Evolutionary conservation across 2,113 vertebrate genomes (phyloP).

Genomic region (Toxostoma redivivum): DNA sequence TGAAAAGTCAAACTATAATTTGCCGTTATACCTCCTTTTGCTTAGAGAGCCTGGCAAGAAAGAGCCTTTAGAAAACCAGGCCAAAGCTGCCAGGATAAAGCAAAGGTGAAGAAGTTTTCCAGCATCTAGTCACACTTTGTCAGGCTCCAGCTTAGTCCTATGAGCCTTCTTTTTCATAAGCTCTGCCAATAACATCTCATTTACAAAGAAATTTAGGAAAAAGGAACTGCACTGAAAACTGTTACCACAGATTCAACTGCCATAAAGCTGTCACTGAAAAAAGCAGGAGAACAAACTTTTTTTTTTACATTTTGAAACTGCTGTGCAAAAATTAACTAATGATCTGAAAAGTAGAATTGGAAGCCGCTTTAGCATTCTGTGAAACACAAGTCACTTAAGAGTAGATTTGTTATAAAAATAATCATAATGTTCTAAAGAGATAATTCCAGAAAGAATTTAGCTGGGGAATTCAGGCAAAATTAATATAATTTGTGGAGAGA

Average conservation of each 20-base stretch:
- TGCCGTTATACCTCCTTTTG: background rate
- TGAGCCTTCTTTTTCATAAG: background rate
- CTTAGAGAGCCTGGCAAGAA: background rate
- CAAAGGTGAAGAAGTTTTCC: background rate
- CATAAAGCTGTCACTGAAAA: background rate
- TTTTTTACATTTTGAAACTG: background rate
- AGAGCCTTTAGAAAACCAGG: background rate
- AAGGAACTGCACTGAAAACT: background rate
- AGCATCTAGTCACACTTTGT: background rate
- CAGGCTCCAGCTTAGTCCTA: background rate
- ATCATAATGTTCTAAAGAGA: background rate
- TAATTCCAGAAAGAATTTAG: background rate
- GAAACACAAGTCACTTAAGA: background rate
- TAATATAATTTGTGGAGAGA: background rate
- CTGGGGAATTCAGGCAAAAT: background rate
- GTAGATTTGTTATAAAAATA: background rate
- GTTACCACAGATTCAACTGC: background rate
- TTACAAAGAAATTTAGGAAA: background rate
- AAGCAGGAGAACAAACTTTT: background rate
- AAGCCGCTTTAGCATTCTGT: background rate
- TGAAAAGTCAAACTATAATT: background rate
- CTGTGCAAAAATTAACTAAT: background rate
- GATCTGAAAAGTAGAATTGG: background rate
- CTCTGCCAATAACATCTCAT: background rate
- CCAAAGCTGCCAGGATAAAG: background rate